phyloP scores from a whole-genome alignment of 2,888 invertebrate species.

The Notocelia uddmanniana region DNA sequence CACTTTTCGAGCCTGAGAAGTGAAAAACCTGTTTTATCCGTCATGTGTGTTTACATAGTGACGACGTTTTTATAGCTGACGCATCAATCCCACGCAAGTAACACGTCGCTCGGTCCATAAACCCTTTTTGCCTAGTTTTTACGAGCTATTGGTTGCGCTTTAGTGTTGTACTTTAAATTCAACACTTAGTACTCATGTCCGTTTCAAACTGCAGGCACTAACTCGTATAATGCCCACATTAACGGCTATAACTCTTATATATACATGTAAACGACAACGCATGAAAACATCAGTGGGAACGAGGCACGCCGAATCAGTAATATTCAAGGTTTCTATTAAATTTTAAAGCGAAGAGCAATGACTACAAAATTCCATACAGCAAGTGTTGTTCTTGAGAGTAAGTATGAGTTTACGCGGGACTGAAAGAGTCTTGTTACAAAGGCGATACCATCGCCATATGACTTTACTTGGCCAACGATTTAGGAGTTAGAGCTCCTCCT shows the following conservation, averaged over 20 bases:
- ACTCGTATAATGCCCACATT: neutral
- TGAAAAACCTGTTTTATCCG: no score
- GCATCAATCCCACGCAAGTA: neutral
- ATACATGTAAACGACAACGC: neutral
- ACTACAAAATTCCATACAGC: neutral
- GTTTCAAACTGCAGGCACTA: neutral
- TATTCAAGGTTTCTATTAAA: neutral
- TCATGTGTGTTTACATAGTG: no score
- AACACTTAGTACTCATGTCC: neutral
- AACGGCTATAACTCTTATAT: neutral
- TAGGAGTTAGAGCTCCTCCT: no score
- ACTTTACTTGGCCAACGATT: neutral
- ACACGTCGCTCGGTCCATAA: neutral
- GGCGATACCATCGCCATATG: neutral
- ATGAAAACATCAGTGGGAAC: constrained; percentile 2
- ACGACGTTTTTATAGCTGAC: neutral
- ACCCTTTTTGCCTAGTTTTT: neutral
- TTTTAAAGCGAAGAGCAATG: neutral
- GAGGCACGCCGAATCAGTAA: neutral
- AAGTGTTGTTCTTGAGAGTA: no score
- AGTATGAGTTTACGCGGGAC: no score
- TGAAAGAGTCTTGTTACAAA: no score
- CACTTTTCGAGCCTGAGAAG: no score
- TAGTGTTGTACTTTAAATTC: neutral
- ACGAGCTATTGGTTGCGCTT: constrained; percentile 1